Evolutionary conservation across 1,140 invertebrate species (phyloP), one percentile per base, ranked within the genome.

Genomic region (Heterodera carotae): DNA sequence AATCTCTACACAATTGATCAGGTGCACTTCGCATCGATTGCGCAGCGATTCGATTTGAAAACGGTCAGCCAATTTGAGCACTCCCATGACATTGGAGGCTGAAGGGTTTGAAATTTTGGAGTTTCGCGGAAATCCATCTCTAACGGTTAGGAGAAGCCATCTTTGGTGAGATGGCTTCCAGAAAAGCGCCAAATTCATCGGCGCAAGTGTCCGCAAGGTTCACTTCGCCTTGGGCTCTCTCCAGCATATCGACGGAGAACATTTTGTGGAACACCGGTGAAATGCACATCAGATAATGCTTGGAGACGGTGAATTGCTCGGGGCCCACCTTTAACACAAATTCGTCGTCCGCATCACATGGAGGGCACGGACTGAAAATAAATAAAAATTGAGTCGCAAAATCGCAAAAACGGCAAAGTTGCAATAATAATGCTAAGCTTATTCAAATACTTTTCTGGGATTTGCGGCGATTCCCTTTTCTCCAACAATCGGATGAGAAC

Each of bases 181-280:
- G 39, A 62, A 74, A 74, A 7, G 59, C 33, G 33, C 36, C 36
- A 31, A 74, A 62, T 15, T 34, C 56, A n/a, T 74, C 72, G 22
- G 27, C 25, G 22, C 33, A 66, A 8, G 72, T 34, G 22, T 74
- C 72, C 33, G 48, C 60, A 10, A 79, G 18, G 25, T 33, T 34
- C 18, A 76, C 60, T 33, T 79, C 62, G 33, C 62, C 70, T n/a
- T 34, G 62, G 5, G 48, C 48, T 22, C 31, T 75, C 18, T 79
- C 33, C 7, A 62, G 15, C 33, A 59, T 36, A 29, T 79, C 69
- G 36, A 43, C 59, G 15, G 18, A 27, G 22, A 79, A 77, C 62
- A 79, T 79, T 34, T 75, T 75, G 36, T 79, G 76, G 69, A 80
- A 74, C 0, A 74, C 72, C 25, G 72, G 72, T 2, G 72, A 74